Evolutionary conservation across 2,888 invertebrate species (phyloP).

Genomic region (Acrobeloides nanus): DNA sequence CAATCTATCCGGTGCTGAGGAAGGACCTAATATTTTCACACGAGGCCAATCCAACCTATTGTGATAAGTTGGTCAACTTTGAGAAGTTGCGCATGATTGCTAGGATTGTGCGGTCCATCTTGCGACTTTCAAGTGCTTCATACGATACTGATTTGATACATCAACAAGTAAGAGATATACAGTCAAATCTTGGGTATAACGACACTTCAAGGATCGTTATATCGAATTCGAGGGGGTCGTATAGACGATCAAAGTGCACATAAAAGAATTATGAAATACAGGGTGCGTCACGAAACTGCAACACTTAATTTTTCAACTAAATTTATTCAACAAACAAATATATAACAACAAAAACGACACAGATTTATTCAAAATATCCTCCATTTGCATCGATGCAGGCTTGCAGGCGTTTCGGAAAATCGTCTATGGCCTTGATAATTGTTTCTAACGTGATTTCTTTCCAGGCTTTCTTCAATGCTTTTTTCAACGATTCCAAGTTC

Average conservation of each 20-base stretch:
- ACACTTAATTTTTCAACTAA: not conserved
- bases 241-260: too few species aligned
- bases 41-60: slow-evolving; percentile 70
- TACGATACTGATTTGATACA: slow-evolving; percentile 54
- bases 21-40: slow-evolving; percentile 92
- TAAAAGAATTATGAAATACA: slow-evolving; percentile 1
- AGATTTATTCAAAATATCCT: too few species aligned
- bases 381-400: too few species aligned
- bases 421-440: too few species aligned
- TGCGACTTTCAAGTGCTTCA: slow-evolving; percentile 87
- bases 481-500: too few species aligned
- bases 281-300: not conserved
- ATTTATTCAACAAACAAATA: too few species aligned
- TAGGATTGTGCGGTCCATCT: slow-evolving; percentile 68
- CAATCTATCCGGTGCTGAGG: slow-evolving; percentile 60
- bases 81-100: slow-evolving; percentile 97
- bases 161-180: slow-evolving; percentile 14
- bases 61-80: slow-evolving; percentile 68
- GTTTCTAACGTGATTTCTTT: too few species aligned
- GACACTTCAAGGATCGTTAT: not conserved
- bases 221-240: not conserved
- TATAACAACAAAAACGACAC: too few species aligned
- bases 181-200: too few species aligned
- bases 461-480: too few species aligned
- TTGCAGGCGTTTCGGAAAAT: too few species aligned